Evolutionary conservation across 1,140 invertebrate genomes (phyloP), one percentile per base, ranked within the genome.

Genomic region (Bombyx mandarina): DNA sequence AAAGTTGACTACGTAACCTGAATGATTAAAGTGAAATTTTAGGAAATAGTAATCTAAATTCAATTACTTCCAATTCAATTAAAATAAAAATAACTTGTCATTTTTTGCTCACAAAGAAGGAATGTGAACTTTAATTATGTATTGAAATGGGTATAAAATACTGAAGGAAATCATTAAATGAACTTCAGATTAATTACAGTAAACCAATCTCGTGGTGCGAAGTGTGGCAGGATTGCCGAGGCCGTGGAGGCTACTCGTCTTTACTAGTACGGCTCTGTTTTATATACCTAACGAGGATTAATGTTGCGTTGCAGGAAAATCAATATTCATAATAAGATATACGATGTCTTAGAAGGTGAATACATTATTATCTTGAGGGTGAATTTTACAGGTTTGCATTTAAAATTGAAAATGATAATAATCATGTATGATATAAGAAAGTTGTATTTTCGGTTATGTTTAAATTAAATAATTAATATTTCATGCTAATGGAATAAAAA

Each of bases 101-200:
- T 18, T 18, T 35, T 35, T 35, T 35, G 26, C 26, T 35, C 26
- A 35, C 26, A 35, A 35, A 35, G 4, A 35, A 35, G 26, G 4
- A 35, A 35, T 35, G 26, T 35, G 4, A 35, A 35, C 4, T 2
- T 35, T 35, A 18, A 18, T 18, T 18, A 35, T 35, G 2, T 35
- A 35, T 62, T 68, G 80, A 84, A 79, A 79, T 80, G 82, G 82
- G 82, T 83, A 79, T 69, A 82, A 80, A 87, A 81, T 82, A 88
- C 88, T 89, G 88, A 89, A 89, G 88, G 87, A 89, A 89, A 89
- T 88, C 88, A 82, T 70, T 73, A 61, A 60, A 82, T 84, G 87
- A 89, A 89, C 87, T 89, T 79, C 87, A 89, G 87, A 80, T 80
- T 83, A 75, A 78, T 66, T 81, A 69, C 76, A 71, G 62, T 75